A percentile compares a stretch with the other conserved stretches of the same genome.
Evolutionary conservation across 2,888 invertebrate genomes (phyloP).

Genomic region (Emesis furor): DNA sequence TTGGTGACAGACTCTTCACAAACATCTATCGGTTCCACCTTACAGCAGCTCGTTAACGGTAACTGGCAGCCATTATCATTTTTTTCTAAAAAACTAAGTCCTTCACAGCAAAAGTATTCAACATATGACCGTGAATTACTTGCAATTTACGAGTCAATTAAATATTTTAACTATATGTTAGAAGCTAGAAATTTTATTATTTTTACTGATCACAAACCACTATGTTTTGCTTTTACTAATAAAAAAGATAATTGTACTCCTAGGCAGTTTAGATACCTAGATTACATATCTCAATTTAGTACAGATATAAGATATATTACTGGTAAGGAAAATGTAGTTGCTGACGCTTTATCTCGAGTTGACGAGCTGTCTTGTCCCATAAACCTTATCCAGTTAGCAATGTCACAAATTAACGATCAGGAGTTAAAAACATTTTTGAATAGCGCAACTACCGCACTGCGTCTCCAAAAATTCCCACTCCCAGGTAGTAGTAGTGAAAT

Average conservation of each 20-base stretch:
- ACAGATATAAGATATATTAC: conserved; percentile 47
- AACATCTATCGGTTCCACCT: neutral
- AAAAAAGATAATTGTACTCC: conserved; percentile 47
- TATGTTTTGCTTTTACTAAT: conserved; percentile 23
- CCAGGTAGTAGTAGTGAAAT: conserved; percentile 16
- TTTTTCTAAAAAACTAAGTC: neutral
- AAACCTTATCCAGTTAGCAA: neutral
- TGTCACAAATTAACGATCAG: neutral
- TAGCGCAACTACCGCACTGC: conserved; percentile 1
- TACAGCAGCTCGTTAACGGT: neutral
- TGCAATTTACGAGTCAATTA: neutral
- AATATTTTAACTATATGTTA: neutral
- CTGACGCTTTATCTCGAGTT: conserved; percentile 68
- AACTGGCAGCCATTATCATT: neutral
- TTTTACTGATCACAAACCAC: neutral
- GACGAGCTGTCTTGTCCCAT: neutral
- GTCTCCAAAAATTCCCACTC: neutral
- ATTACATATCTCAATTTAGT: conserved; percentile 51
- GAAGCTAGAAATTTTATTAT: neutral
- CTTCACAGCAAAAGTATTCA: neutral
- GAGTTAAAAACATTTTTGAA: neutral
- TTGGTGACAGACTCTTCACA: neutral
- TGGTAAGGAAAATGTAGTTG: conserved; percentile 56
- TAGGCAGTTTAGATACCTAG: conserved; percentile 49
- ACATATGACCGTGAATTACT: neutral